Evolutionary conservation across 2,797 vertebrate genomes (phyloP).

Genomic region (Zalophus californianus): DNA sequence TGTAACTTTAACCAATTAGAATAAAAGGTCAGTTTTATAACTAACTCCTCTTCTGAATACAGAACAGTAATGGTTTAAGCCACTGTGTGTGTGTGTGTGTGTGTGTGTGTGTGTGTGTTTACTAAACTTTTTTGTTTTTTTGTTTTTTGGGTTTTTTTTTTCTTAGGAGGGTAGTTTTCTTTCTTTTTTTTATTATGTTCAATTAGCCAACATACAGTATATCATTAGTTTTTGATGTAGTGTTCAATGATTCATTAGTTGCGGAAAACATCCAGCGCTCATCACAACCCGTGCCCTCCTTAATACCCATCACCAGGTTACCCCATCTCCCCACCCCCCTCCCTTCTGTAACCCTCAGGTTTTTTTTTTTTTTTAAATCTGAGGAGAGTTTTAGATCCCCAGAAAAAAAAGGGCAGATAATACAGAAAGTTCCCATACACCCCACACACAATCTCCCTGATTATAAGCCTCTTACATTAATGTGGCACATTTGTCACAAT

Average conservation of each 20-base stretch:
- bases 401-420: background rate
- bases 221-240: too few species aligned
- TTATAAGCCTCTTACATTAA: background rate
- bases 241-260: too few species aligned
- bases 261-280: too few species aligned
- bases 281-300: too few species aligned
- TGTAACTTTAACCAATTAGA: background rate
- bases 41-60: background rate
- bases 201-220: too few species aligned
- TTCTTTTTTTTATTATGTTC: too few species aligned
- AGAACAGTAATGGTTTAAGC: background rate
- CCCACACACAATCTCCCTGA: background rate
- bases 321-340: background rate
- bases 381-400: background rate
- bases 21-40: background rate
- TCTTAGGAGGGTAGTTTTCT: too few species aligned
- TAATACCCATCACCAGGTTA: background rate
- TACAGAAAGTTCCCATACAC: background rate
- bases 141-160: too few species aligned
- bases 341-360: background rate
- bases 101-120: background rate
- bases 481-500: background rate
- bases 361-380: conserved; percentile 14
- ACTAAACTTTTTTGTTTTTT: background rate
- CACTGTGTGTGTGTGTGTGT: background rate